phyloP scores from a whole-genome alignment of 2,797 vertebrate species.

The Argyrosomus regius region DNA sequence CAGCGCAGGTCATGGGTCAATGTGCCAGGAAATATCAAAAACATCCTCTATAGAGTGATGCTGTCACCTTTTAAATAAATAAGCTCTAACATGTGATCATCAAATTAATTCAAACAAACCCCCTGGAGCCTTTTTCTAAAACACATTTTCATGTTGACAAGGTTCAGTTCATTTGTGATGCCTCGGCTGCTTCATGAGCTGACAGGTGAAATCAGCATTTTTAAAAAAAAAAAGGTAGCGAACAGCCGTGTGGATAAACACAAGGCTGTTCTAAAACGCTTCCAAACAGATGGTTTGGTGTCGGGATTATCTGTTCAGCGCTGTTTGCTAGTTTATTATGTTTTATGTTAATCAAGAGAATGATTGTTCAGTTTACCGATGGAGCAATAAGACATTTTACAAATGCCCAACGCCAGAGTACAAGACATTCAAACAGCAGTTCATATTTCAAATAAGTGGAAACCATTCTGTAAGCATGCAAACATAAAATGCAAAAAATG shows the following conservation, averaged over 20 bases:
- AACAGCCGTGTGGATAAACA: not conserved
- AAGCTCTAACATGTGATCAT: not conserved
- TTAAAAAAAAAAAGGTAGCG: not conserved
- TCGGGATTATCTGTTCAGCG: not conserved
- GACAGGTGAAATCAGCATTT: not conserved
- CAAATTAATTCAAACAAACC: not conserved
- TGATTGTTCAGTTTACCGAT: not conserved
- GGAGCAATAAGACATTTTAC: not conserved
- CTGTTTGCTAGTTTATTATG: not conserved
- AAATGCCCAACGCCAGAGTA: not conserved
- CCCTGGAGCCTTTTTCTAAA: not conserved
- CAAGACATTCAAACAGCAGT: not conserved
- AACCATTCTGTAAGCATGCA: not conserved
- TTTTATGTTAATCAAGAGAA: not conserved
- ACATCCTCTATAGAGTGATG: not conserved
- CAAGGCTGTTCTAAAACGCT: not conserved
- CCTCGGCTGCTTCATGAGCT: not conserved
- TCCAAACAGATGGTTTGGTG: not conserved
- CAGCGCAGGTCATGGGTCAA: not conserved
- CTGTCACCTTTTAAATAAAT: not conserved
- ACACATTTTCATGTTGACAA: no score
- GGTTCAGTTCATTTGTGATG: not conserved
- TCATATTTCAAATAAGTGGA: not conserved
- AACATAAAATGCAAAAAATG: not conserved
- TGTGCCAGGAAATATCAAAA: not conserved